These are phyloP conservation scores for Geranospiza caerulescens DNA, from an alignment of 2,797 vertebrate species.

Conservation along the genomic window DNA sequence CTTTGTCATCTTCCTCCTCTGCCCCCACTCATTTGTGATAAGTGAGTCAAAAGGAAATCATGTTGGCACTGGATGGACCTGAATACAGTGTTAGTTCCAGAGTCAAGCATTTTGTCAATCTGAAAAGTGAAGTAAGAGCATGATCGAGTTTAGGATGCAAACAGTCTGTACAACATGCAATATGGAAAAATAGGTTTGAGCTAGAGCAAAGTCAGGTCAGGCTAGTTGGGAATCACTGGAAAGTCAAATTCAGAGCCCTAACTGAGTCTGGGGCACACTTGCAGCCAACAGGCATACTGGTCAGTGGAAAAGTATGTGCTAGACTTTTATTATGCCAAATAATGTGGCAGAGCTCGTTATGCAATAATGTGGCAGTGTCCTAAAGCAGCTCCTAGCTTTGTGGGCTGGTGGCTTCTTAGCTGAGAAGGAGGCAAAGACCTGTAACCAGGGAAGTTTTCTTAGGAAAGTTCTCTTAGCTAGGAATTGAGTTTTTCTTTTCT, in stretches of 20 bases:
- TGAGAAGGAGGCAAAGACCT: neutral
- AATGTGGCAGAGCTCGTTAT: neutral
- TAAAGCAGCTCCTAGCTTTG: neutral
- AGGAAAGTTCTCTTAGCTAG: neutral
- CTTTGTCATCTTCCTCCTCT: neutral
- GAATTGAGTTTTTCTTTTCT: neutral
- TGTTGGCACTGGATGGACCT: neutral
- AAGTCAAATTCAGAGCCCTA: neutral
- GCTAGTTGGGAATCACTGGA: neutral
- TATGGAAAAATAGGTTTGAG: neutral
- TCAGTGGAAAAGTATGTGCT: neutral
- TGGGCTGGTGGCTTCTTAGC: neutral
- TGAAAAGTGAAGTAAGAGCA: neutral
- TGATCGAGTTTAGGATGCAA: neutral
- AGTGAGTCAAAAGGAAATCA: neutral
- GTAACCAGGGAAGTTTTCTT: neutral
- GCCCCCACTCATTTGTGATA: neutral
- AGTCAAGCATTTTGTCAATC: neutral
- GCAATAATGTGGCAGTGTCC: neutral
- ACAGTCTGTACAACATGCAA: neutral
- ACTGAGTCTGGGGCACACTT: neutral
- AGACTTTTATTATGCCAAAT: neutral
- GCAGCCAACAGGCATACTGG: neutral
- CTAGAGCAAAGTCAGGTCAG: neutral
- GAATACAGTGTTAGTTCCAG: neutral